A percentile compares a stretch with the other conserved stretches of the same genome.
Conservation (phyloP, 2,113 vertebrate genomes). For the Kryptolebias marmoratus region DNA sequence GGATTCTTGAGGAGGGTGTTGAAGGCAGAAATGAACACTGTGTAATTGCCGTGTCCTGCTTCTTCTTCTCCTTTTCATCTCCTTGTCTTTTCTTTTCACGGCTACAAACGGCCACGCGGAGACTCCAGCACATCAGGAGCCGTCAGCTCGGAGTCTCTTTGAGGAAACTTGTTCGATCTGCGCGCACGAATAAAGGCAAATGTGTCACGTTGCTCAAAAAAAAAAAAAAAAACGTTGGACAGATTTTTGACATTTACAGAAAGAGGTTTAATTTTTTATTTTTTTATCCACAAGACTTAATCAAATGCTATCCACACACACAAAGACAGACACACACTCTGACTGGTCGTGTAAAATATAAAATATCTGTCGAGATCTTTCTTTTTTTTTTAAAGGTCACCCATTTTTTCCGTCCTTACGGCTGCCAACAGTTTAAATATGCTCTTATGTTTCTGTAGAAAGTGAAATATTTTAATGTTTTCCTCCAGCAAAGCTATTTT, state of each 20-base stretch:
- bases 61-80: constrained; percentile 16
- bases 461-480: constrained; percentile 4
- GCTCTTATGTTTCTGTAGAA: constrained; percentile 5
- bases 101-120: not conserved
- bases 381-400: constrained; percentile 10
- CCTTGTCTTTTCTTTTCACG: constrained; percentile 1
- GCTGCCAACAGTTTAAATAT: not conserved
- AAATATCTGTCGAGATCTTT: constrained; percentile 11
- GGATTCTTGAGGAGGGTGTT: not conserved
- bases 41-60: constrained; percentile 26
- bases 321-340: not conserved
- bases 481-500: not conserved
- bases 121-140: constrained; percentile 20
- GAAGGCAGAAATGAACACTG: constrained; percentile 6
- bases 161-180: constrained; percentile 10
- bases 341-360: not conserved
- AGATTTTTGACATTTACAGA: constrained; percentile 29
- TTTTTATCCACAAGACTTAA: not conserved
- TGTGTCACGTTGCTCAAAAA: constrained; percentile 27
- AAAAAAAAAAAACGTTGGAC: constrained; percentile 5
- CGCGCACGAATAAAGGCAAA: constrained; percentile 25
- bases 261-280: not conserved
- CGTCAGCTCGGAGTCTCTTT: constrained; percentile 31
- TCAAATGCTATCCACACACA: not conserved
- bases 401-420: constrained; percentile 3